Evolutionary conservation across 1,140 invertebrate species (phyloP).

Genomic region (Lordiphosa collinella): DNA sequence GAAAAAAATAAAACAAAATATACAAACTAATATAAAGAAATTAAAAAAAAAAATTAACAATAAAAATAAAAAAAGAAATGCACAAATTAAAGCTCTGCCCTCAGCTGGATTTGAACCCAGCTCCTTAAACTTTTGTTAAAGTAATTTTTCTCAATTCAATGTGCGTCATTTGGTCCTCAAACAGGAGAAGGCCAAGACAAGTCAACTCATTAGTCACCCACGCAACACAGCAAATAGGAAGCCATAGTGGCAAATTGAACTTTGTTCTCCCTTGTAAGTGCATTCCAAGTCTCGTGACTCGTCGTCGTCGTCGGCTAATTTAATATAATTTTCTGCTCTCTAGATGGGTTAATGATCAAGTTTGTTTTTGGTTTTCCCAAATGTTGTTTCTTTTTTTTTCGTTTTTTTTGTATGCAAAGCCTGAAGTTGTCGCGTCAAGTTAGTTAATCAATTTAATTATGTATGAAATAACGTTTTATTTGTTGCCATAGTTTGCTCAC

Average conservation of each 20-base stretch:
- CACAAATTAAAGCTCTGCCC: too few relatives aligned
- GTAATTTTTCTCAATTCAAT: too few relatives aligned
- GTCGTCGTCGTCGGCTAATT: conserved; percentile 24
- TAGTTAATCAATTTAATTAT: conserved; percentile 51
- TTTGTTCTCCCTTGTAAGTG: conserved; percentile 34
- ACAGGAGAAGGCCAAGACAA: not conserved
- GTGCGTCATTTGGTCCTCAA: too few relatives aligned
- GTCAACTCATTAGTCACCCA: conserved; percentile 2
- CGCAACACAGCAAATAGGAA: conserved; percentile 26
- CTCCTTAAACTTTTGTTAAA: too few relatives aligned
- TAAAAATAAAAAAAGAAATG: too few relatives aligned
- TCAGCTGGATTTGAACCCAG: too few relatives aligned
- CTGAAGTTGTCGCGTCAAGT: conserved; percentile 24
- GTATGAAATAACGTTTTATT: conserved; percentile 46
- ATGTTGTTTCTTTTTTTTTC: conserved; percentile 11
- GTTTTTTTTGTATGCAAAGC: conserved; percentile 40
- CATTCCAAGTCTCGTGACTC: conserved; percentile 48
- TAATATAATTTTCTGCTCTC: conserved; percentile 55
- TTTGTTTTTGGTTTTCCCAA: conserved; percentile 10
- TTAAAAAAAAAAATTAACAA: too few relatives aligned
- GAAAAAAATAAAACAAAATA: too few relatives aligned
- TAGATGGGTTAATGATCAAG: conserved; percentile 50
- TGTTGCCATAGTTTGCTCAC: conserved; percentile 4
- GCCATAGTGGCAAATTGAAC: conserved; percentile 38
- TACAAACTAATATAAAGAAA: too few relatives aligned